These are phyloP conservation scores for Papilio xuthus DNA, from an alignment of 1,140 invertebrate species.

Conservation along the genomic window DNA sequence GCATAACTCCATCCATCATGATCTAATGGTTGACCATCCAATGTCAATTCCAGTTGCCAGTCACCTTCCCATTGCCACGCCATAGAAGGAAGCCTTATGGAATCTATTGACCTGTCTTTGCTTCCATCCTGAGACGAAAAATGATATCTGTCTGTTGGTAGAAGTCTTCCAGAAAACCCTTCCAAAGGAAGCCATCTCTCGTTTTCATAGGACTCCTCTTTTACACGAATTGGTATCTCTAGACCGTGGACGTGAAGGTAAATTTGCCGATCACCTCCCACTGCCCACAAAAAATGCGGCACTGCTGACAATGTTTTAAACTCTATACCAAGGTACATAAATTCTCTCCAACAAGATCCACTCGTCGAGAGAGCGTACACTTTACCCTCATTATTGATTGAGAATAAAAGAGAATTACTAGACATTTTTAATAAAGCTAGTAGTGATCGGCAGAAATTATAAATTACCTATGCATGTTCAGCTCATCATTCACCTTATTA, in stretches of 20 bases:
- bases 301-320: constrained; percentile 93
- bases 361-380: constrained; percentile 91
- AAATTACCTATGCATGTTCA: constrained; percentile 3
- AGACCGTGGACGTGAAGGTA: constrained; percentile 94
- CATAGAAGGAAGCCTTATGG: constrained; percentile 92
- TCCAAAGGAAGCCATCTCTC: constrained; percentile 96
- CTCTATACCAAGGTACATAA: constrained; percentile 91
- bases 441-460: background rate
- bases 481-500: background rate
- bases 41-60: constrained; percentile 93
- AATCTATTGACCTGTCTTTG: constrained; percentile 88
- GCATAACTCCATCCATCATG: constrained; percentile 98
- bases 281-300: constrained; percentile 93
- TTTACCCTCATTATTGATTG: constrained; percentile 92
- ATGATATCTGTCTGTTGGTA: constrained; percentile 93
- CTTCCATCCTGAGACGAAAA: constrained; percentile 93
- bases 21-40: constrained; percentile 93
- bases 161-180: constrained; percentile 90
- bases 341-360: constrained; percentile 91
- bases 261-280: constrained; percentile 95
- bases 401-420: constrained; percentile 89
- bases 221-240: constrained; percentile 94
- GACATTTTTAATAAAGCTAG: constrained; percentile 56
- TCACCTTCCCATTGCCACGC: constrained; percentile 97
- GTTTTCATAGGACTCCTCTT: constrained; percentile 96